Conservation (phyloP, 2,888 invertebrate genomes). For the Odiellus spinosus region DNA sequence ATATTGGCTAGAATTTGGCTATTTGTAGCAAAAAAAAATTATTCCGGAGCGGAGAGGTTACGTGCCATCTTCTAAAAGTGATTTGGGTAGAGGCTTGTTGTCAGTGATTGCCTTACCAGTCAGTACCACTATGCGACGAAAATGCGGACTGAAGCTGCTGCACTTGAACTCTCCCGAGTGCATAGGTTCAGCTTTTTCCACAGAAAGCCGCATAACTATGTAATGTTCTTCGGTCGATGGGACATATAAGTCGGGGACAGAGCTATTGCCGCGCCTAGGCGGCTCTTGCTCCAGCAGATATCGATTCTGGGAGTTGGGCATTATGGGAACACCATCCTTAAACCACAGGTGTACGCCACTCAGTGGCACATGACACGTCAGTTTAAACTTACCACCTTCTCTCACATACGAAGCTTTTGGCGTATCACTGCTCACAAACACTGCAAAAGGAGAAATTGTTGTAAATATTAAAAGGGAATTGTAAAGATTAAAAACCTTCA, state of each 20-base stretch:
- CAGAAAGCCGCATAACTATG: constrained; percentile 12
- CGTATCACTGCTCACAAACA: constrained; percentile 6
- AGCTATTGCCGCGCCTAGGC: background rate
- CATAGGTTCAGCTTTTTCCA: constrained; percentile 12
- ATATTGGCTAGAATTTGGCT: no score
- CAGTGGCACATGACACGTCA: constrained; percentile 12
- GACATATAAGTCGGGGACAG: background rate
- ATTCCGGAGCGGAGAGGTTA: no score
- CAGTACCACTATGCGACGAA: constrained; percentile 13
- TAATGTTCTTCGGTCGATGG: constrained; percentile 1
- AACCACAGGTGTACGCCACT: constrained; percentile 15
- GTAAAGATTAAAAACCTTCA: no score
- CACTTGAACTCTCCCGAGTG: constrained; percentile 18
- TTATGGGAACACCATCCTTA: constrained; percentile 16
- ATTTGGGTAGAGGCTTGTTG: no score
- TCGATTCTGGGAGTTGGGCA: constrained; percentile 11
- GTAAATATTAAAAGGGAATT: no score
- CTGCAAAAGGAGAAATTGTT: constrained; percentile 8
- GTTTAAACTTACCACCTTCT: constrained; percentile 12
- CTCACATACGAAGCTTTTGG: constrained; percentile 11
- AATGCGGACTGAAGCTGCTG: constrained; percentile 10
- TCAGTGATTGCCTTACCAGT: constrained; percentile 12
- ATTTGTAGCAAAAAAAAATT: no score
- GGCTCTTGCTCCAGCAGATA: constrained; percentile 13
- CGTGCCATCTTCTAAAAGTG: no score